These are phyloP conservation scores for Drosophila pallidifrons DNA, from an alignment of 1,140 invertebrate genomes.

Conservation along the genomic window DNA sequence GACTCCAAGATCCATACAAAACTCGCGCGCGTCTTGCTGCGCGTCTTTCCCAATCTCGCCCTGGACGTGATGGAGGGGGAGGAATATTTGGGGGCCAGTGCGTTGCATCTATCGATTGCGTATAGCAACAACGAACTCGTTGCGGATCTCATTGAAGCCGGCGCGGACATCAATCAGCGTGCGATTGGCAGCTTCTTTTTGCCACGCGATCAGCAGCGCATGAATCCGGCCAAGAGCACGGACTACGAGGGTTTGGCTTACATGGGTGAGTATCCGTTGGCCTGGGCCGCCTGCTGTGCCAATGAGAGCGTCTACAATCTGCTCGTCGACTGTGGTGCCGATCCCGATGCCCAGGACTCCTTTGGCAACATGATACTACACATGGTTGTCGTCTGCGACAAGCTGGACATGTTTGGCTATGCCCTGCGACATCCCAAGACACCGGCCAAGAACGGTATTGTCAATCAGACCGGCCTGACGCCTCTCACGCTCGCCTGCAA, in stretches of 20 bases:
- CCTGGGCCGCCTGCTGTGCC: constrained; percentile 98
- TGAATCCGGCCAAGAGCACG: constrained; percentile 90
- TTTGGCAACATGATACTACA: constrained; percentile 99
- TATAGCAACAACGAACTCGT: constrained; percentile 98
- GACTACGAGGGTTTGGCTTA: constrained; percentile 98
- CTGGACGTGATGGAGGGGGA: constrained; percentile 98
- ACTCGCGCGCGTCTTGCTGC: constrained; percentile 94
- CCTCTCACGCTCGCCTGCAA: constrained; percentile 98
- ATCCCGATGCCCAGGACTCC: constrained; percentile 96
- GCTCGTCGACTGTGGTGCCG: constrained; percentile 94
- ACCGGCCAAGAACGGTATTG: constrained; percentile 95
- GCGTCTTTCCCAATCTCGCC: constrained; percentile 95
- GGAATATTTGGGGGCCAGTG: constrained; percentile 98
- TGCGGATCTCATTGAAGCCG: constrained; percentile 95
- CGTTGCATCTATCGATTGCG: constrained; percentile 97
- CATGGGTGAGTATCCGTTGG: constrained; percentile 97
- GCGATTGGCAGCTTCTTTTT: constrained; percentile 97
- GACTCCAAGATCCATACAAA: constrained; percentile 91
- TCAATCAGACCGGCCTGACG: constrained; percentile 95
- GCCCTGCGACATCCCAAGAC: constrained; percentile 96
- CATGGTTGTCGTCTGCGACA: constrained; percentile 99
- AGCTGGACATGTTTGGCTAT: constrained; percentile 99
- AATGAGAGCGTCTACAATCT: constrained; percentile 99
- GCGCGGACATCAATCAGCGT: constrained; percentile 95
- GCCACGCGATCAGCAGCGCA: constrained; percentile 94